Percentiles rank a stretch among this genome's conserved stretches.
Evolutionary conservation across 2,113 vertebrate species (phyloP).

Genomic region (Brachypodius melanocephalos): DNA sequence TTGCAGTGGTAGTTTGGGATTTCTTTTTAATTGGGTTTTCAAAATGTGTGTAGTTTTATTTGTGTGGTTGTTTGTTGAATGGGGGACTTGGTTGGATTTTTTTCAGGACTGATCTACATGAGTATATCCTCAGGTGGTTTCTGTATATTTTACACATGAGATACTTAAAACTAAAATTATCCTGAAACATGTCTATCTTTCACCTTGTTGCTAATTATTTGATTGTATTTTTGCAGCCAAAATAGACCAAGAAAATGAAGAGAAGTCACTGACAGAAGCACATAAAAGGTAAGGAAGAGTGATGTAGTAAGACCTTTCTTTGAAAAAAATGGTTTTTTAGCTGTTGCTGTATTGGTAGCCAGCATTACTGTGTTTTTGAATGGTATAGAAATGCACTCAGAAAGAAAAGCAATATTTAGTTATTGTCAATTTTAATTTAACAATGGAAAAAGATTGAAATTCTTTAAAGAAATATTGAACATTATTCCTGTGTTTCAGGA

Average conservation of each 20-base stretch:
- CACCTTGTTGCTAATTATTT: not conserved
- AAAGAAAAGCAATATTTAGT: not conserved
- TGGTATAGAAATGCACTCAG: not conserved
- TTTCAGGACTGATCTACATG: not conserved
- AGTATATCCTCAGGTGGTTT: not conserved
- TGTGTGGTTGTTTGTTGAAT: not conserved
- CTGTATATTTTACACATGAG: not conserved
- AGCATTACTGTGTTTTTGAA: not conserved
- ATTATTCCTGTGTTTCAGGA: not conserved
- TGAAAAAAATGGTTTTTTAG: not conserved
- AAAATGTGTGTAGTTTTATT: not conserved
- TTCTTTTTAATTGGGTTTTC: not conserved
- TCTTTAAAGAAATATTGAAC: not conserved
- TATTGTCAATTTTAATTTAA: not conserved
- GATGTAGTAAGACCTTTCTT: not conserved
- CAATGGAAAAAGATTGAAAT: not conserved
- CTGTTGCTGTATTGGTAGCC: not conserved
- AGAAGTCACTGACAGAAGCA: conserved; percentile 81
- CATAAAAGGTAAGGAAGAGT: conserved; percentile 85
- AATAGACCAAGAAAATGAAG: conserved; percentile 88
- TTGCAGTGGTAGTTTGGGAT: not conserved
- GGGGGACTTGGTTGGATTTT: not conserved
- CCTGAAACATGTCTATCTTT: not conserved
- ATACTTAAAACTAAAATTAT: not conserved
- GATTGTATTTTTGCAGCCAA: conserved; percentile 79